Percentiles rank a stretch among this genome's conserved stretches.
phyloP scores from a whole-genome alignment of 2,888 invertebrate genomes.

The Apamea crenata region DNA sequence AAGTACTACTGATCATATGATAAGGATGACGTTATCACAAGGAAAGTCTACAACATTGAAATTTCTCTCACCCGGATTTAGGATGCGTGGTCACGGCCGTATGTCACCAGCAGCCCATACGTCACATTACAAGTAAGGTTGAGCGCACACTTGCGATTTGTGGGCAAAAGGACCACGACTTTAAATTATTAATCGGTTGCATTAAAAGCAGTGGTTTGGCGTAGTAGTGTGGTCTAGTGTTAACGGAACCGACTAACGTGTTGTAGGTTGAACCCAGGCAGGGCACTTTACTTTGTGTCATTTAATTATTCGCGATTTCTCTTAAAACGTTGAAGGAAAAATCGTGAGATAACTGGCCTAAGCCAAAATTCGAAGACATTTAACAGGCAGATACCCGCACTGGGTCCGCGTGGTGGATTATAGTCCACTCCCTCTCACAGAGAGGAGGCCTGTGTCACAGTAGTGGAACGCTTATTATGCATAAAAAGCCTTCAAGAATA shows the following conservation, averaged over 20 bases:
- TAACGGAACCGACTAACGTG: background rate
- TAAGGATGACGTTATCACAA: constrained; percentile 44
- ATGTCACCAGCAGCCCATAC: constrained; percentile 22
- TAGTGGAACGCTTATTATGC: background rate
- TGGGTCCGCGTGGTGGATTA: background rate
- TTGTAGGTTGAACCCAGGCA: background rate
- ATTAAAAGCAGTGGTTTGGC: background rate
- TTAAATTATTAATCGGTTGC: background rate
- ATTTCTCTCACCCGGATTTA: constrained; percentile 56
- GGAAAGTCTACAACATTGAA: constrained; percentile 43
- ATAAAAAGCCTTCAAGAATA: background rate
- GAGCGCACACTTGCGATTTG: constrained; percentile 16
- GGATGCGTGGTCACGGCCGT: constrained; percentile 51
- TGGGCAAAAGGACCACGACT: background rate
- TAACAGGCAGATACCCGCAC: background rate
- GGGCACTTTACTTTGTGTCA: background rate
- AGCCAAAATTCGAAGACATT: background rate
- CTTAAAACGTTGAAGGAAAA: background rate
- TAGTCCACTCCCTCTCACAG: background rate
- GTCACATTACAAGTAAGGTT: constrained; percentile 38
- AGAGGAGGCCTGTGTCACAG: background rate
- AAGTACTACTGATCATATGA: constrained; percentile 11
- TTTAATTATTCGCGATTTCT: background rate
- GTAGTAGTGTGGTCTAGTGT: background rate
- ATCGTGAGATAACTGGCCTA: background rate